Conservation (phyloP, 2,113 vertebrate genomes). For the Megaceryle maxima region DNA sequence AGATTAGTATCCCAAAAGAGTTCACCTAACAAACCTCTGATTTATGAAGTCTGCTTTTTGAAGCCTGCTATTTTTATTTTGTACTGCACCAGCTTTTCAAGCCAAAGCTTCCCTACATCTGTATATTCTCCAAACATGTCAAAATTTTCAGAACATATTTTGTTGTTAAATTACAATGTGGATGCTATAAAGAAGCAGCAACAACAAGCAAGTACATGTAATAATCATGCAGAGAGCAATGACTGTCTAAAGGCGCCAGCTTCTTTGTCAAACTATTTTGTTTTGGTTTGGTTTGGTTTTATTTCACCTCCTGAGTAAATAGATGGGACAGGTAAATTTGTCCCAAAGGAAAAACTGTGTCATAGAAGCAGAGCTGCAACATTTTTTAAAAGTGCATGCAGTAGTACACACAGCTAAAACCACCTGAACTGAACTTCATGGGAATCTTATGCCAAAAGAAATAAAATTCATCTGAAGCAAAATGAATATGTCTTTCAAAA, state of each 20-base stretch:
- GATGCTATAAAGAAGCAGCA: neutral
- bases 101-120: neutral
- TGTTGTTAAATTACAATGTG: neutral
- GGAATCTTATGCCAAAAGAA: conserved; percentile 4
- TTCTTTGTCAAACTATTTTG: neutral
- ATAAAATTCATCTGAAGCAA: neutral
- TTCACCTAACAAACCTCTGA: neutral
- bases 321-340: neutral
- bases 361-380: neutral
- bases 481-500: neutral
- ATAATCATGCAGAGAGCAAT: neutral
- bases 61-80: conserved; percentile 15
- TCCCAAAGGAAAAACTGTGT: neutral
- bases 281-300: neutral
- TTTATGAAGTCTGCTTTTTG: conserved; percentile 32
- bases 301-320: neutral
- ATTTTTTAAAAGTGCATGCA: neutral
- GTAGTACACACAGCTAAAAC: neutral
- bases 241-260: neutral
- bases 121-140: conserved; percentile 29
- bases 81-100: neutral
- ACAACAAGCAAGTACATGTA: neutral
- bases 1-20: neutral
- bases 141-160: neutral
- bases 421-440: neutral